phyloP scores from a whole-genome alignment of 2,888 invertebrate genomes.

The Adelognathus sp. region DNA sequence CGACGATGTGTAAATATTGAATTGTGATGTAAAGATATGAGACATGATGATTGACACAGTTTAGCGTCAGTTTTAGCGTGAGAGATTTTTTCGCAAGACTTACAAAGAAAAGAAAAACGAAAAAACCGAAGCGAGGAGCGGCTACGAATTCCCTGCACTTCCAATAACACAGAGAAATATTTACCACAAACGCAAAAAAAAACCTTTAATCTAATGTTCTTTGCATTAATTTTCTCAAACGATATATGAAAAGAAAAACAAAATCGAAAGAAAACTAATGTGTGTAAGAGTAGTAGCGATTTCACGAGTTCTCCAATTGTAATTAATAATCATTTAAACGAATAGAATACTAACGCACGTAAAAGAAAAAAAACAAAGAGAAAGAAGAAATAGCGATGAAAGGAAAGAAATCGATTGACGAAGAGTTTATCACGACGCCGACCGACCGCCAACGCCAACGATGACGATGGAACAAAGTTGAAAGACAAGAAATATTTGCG shows the following conservation, averaged over 20 bases:
- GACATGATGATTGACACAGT: constrained; percentile 10
- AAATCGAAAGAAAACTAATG: not conserved
- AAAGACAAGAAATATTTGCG: constrained; percentile 35
- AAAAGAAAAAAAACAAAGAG: too few relatives aligned
- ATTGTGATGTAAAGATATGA: constrained; percentile 13
- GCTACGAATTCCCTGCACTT: constrained; percentile 40
- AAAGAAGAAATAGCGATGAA: constrained; percentile 29
- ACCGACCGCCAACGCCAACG: constrained; percentile 23
- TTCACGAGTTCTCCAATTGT: constrained; percentile 29
- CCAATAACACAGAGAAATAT: not conserved
- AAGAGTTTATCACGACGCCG: constrained; percentile 20
- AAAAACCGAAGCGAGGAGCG: too few relatives aligned
- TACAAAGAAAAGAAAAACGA: constrained; percentile 12
- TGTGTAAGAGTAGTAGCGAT: constrained; percentile 24
- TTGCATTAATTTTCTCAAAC: constrained; percentile 33
- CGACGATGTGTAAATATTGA: constrained; percentile 44
- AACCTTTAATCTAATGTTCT: constrained; percentile 20
- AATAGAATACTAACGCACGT: constrained; percentile 43
- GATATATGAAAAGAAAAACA: too few relatives aligned
- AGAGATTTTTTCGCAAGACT: constrained; percentile 29
- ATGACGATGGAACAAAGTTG: constrained; percentile 20
- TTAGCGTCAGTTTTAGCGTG: constrained; percentile 8
- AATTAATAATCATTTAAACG: constrained; percentile 40
- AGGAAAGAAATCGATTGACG: constrained; percentile 10
- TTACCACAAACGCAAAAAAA: constrained; percentile 6